A percentile compares a stretch with the other conserved stretches of the same genome.
Evolutionary conservation across 2,888 invertebrate genomes (phyloP).

Genomic region (Aspidapion aeneum): DNA sequence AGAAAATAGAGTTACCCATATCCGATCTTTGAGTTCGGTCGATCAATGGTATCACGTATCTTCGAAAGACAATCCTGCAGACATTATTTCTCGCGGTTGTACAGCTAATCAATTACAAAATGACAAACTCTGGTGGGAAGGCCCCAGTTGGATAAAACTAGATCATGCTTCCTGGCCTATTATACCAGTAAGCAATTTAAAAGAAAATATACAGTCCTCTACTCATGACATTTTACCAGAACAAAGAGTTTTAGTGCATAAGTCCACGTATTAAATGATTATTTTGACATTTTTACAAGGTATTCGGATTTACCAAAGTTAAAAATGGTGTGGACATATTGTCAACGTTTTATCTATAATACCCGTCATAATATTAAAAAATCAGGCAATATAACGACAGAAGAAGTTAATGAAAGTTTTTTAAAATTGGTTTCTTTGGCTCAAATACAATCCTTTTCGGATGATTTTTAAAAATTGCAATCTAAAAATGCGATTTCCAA

Average conservation of each 20-base stretch:
- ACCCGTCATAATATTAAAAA: background rate
- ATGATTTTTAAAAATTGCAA: background rate
- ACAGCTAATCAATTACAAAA: background rate
- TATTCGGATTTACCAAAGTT: constrained; percentile 13
- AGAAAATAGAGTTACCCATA: constrained; percentile 5
- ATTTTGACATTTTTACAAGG: constrained; percentile 9
- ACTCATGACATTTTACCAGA: background rate
- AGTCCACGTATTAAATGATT: background rate
- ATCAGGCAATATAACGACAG: constrained; percentile 2
- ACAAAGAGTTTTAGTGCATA: constrained; percentile 1
- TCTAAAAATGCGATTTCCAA: no score
- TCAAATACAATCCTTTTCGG: constrained; percentile 5
- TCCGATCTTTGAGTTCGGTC: background rate
- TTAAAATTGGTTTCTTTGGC: background rate
- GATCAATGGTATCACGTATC: constrained; percentile 6
- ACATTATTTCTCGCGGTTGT: constrained; percentile 6
- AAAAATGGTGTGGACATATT: constrained; percentile 7
- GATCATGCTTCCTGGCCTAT: background rate
- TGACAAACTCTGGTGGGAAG: constrained; percentile 9
- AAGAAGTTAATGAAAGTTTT: constrained; percentile 2
- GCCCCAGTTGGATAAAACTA: constrained; percentile 2
- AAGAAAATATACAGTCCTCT: background rate
- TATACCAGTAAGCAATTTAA: background rate
- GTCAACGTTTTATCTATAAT: constrained; percentile 9
- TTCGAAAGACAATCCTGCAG: constrained; percentile 6